phyloP scores from a whole-genome alignment of 2,113 vertebrate genomes.

The Oreochromis niloticus region DNA sequence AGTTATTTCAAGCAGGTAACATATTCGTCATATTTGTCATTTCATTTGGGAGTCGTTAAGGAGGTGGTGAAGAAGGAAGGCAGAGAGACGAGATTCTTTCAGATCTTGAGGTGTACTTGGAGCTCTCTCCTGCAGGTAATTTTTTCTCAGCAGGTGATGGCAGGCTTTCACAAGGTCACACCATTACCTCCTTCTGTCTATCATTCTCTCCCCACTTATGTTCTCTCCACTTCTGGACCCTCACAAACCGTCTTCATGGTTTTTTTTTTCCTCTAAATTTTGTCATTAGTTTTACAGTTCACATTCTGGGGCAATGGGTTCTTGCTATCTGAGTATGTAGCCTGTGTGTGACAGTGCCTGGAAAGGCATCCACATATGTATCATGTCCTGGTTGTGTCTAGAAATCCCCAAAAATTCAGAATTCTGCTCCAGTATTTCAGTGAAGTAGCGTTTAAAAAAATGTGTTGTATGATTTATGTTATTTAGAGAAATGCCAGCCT shows the following conservation, averaged over 20 bases:
- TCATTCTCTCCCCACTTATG: conserved; percentile 15
- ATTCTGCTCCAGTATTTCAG: not conserved
- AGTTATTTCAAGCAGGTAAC: conserved; percentile 37
- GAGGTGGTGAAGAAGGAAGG: conserved; percentile 13
- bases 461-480: not conserved
- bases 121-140: conserved; percentile 35
- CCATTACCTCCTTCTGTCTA: conserved; percentile 35
- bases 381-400: not conserved
- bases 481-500: not conserved
- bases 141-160: conserved; percentile 55
- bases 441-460: not conserved
- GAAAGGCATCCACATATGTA: not conserved
- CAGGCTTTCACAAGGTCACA: conserved; percentile 53
- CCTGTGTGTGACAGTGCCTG: not conserved
- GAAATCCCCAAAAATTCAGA: not conserved
- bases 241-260: not conserved
- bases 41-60: conserved; percentile 15
- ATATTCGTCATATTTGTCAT: conserved; percentile 13
- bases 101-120: conserved; percentile 20
- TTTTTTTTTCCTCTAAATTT: not conserved
- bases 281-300: not conserved
- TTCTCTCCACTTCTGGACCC: not conserved
- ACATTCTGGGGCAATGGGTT: not conserved
- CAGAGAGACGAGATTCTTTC: not conserved
- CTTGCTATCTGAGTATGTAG: not conserved